These are phyloP conservation scores for Leiothrix lutea DNA, from an alignment of 2,113 vertebrate species.

Conservation along the genomic window DNA sequence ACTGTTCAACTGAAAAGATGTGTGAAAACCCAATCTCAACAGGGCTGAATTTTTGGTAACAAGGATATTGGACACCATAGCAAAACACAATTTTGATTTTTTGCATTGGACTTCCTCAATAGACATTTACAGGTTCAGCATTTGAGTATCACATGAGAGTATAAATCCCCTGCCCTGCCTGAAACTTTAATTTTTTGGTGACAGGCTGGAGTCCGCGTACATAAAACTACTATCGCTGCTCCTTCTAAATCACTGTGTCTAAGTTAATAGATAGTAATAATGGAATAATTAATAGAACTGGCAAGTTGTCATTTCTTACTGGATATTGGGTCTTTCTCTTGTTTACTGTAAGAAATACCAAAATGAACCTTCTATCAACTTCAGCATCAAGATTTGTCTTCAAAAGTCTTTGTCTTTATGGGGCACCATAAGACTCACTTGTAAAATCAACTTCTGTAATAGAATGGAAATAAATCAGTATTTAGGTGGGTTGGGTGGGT, in stretches of 20 bases:
- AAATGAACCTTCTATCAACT: neutral
- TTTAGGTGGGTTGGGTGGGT: neutral
- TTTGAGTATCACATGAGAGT: neutral
- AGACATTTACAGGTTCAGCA: neutral
- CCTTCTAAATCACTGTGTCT: neutral
- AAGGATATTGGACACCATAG: neutral
- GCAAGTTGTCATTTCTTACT: neutral
- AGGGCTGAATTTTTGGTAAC: neutral
- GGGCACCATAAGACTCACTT: accelerated
- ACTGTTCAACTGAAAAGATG: neutral
- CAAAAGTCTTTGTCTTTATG: neutral
- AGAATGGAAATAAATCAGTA: neutral
- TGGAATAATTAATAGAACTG: neutral
- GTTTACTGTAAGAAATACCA: neutral
- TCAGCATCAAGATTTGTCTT: neutral
- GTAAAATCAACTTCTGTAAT: neutral
- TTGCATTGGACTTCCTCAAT: neutral
- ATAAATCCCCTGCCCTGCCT: neutral
- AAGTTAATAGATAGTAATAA: neutral
- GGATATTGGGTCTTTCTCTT: neutral
- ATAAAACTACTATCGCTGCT: neutral
- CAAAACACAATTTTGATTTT: neutral
- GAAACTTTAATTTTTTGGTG: neutral
- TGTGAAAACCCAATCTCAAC: neutral
- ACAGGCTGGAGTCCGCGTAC: neutral